Evolutionary conservation across 2,888 invertebrate genomes (phyloP), one percentile per base, ranked within the genome.

Genomic region (Marronus borbonicus): DNA sequence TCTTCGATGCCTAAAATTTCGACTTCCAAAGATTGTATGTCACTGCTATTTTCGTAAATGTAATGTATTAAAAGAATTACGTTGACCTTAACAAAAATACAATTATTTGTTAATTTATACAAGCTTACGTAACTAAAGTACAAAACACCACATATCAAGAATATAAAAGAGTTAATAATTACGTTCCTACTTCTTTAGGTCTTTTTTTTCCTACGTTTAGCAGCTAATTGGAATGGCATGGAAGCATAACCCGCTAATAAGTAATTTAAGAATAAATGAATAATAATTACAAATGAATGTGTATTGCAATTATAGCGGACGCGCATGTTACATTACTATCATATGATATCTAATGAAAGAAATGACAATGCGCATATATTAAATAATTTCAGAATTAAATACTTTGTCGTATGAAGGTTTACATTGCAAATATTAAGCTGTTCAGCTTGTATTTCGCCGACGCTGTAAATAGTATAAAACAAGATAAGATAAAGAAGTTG

Each of bases 251-350:
- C 31, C n/a, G 31, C 62, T 62, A 62, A 12, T 31, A 31, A 62
- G 31, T 31, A 62, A 62, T 62, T 31, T 62, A 28, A 28, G 62
- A 62, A 62, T 62, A 62, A 31, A 62, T 62, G 62, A 62, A 62
- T 62, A 62, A 62, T 62, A 62, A 62, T 62, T 62, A 62, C 5
- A 55, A 17, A 17, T 55, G 55, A n/a, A 55, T 55, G 55, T 12
- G 8, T 20, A 20, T 55, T 17, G 17, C 20, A 55, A 55, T 55
- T 55, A 55, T 20, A 55, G 20, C 2, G 17, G 8, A 55, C 1
- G 55, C 4, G 55, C n/a, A 55, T 55, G 55, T 20, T 20, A 20
- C 20, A 20, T 55, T 8, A 17, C n/a, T 55, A 7, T 55, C 8
- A 39, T 39, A 8, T 39, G 8, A 39, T 39, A 8, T 39, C 0